These are phyloP conservation scores for Anarrhichthys ocellatus DNA, from an alignment of 2,113 vertebrate species.

Conservation along the genomic window DNA sequence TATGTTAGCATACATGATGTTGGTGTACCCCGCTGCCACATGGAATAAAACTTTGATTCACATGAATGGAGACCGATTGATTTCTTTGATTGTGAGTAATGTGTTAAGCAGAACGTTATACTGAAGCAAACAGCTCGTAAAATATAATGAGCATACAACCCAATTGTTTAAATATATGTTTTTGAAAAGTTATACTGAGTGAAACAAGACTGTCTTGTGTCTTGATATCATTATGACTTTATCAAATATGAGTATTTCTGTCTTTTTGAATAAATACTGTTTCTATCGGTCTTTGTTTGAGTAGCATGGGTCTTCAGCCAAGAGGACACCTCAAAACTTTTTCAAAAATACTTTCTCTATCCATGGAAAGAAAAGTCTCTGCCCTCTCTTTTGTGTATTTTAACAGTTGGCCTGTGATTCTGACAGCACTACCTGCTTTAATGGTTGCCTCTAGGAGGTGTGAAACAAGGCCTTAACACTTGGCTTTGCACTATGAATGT, in stretches of 20 bases:
- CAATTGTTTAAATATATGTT: neutral
- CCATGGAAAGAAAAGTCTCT: conserved; percentile 38
- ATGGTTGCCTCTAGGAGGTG: conserved; percentile 79
- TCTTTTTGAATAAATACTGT: neutral
- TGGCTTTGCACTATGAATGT: conserved; percentile 76
- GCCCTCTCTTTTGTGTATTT: conserved; percentile 65
- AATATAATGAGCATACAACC: neutral
- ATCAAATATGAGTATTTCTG: neutral
- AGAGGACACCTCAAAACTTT: conserved; percentile 46
- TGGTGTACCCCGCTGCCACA: conserved; percentile 11
- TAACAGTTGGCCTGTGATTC: conserved; percentile 74
- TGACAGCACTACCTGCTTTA: conserved; percentile 81
- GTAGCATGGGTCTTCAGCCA: conserved; percentile 33
- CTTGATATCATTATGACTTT: neutral
- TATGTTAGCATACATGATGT: conserved; percentile 36
- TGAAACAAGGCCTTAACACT: conserved; percentile 81
- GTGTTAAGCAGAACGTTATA: neutral
- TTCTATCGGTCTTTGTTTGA: conserved; percentile 39
- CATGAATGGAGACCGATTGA: neutral
- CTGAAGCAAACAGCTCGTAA: too few relatives aligned
- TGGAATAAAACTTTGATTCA: conserved; percentile 17
- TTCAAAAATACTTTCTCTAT: conserved; percentile 61
- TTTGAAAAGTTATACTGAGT: neutral
- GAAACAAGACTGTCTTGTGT: neutral
- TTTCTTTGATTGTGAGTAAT: neutral